Base-by-base conservation (phyloP, 1,140 invertebrate species). In the Papilio polytes region DNA sequence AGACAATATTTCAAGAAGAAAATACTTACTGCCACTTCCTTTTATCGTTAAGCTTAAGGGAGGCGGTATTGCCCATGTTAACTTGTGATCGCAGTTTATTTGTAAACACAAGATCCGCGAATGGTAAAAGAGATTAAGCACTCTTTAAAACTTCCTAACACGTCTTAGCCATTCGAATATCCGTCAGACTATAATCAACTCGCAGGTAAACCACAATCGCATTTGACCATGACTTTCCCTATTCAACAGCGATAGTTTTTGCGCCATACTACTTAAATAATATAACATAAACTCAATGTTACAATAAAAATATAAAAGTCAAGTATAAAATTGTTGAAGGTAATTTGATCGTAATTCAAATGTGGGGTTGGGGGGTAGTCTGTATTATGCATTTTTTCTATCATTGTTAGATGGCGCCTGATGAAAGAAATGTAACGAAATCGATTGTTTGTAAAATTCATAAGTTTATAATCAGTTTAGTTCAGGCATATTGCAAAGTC, bases 161-260 rank as follows among this genome's bases (percentile, higher is more conserved):
- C 89, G 91, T 89, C 87, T 85, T 84, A 82, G 82, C 86, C 85
- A 87, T 89, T 81, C 91, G 84, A 88, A 84, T 83, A 86, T 78
- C 82, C 70, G 83, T 80, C 74, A 80, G 72, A 89, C 89, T 89
- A 76, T 91, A 85, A 81, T 78, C 66, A 72, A 83, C 74, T 48
- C 86, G 81, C 78, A 80, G 86, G 85, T 85, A 81, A 83, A 80
- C 74, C 84, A 82, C 83, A 82, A 82, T 84, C 79, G 80, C 78
- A 76, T 12, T 76, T 87, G 91, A 85, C 92, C 92, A 82, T 94
- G 92, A 94, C 90, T 91, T 94, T 91, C 89, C 91, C 87, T 91
- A 85, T 76, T 85, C 76, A 80, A 76, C 46, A 22, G 36, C 51
- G 80, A 31, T 80, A 76, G 80, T 79, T 53, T 83, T 85, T 80